Evolutionary conservation across 2,888 invertebrate genomes (phyloP).

Genomic region (Catocala nupta): DNA sequence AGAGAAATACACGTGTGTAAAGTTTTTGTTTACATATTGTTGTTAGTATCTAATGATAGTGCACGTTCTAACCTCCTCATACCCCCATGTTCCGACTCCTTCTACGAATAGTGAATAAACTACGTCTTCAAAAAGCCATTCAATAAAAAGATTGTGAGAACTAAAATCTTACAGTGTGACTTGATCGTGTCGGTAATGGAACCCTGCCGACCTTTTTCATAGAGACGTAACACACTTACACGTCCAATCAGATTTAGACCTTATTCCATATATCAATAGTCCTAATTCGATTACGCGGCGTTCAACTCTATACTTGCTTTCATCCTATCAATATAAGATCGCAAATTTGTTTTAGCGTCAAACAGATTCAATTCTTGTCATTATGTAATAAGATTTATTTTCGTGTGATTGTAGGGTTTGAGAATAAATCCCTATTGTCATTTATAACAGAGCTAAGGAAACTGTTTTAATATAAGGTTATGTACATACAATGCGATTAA

Average conservation of each 20-base stretch:
- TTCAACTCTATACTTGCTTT: constrained; percentile 55
- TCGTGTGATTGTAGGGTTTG: constrained; percentile 27
- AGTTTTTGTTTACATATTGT: background rate
- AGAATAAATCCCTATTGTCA: constrained; percentile 71
- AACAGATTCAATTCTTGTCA: constrained; percentile 57
- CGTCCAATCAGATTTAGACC: constrained; percentile 25
- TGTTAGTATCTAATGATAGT: background rate
- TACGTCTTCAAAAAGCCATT: constrained; percentile 33
- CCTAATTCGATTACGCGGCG: constrained; percentile 18
- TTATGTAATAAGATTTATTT: constrained; percentile 48
- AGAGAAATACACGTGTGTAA: background rate
- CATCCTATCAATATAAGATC: constrained; percentile 65
- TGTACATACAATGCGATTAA: constrained; percentile 68
- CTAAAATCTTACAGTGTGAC: constrained; percentile 60
- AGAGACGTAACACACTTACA: constrained; percentile 17
- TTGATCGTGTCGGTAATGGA: constrained; percentile 60
- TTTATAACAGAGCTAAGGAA: constrained; percentile 67
- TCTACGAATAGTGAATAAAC: constrained; percentile 29
- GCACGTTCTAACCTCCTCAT: constrained; percentile 7
- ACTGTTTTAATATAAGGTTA: constrained; percentile 71
- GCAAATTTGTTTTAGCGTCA: constrained; percentile 45
- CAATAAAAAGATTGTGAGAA: constrained; percentile 50
- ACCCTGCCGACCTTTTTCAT: constrained; percentile 34
- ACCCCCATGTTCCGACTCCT: constrained; percentile 5
- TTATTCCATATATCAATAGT: constrained; percentile 20